These are phyloP conservation scores for Charadrius vociferus DNA, from an alignment of 2,113 vertebrate genomes.

Conservation along the genomic window DNA sequence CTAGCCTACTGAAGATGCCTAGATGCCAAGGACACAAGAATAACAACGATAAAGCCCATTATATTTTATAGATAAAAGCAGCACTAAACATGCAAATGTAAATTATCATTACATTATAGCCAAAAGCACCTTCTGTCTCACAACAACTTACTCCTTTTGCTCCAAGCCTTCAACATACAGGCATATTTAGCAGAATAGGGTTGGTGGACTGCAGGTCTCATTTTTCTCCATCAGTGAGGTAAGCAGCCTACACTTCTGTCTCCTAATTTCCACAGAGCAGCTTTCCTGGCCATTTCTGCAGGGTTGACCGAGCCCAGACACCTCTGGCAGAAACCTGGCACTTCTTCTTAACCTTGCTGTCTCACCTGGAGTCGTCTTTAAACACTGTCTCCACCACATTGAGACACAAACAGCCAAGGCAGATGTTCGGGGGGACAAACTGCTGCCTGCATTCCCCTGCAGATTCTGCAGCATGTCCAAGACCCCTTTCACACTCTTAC, in stretches of 20 bases:
- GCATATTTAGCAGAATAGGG: not conserved
- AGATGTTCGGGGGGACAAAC: not conserved
- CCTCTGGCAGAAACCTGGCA: not conserved
- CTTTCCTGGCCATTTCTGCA: not conserved
- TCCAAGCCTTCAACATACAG: not conserved
- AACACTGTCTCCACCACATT: rapidly evolving
- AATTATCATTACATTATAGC: not conserved
- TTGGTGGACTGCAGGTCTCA: not conserved
- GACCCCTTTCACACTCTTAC: rapidly evolving
- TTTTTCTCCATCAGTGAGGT: not conserved
- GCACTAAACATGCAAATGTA: too few relatives aligned
- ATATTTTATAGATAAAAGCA: not conserved
- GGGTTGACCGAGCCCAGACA: not conserved
- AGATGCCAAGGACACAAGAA: not conserved
- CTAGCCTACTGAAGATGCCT: rapidly evolving
- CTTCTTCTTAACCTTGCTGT: not conserved
- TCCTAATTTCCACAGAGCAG: not conserved
- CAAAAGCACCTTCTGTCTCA: not conserved
- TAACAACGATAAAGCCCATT: rapidly evolving
- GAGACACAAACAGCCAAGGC: not conserved
- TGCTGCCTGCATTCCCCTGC: not conserved
- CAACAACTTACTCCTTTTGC: not conserved
- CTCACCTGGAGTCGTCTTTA: not conserved
- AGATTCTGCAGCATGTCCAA: too few relatives aligned
- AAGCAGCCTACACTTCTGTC: not conserved